Evolutionary conservation across 2,113 vertebrate genomes (phyloP).

Genomic region (Chascanopsetta lugubris): DNA sequence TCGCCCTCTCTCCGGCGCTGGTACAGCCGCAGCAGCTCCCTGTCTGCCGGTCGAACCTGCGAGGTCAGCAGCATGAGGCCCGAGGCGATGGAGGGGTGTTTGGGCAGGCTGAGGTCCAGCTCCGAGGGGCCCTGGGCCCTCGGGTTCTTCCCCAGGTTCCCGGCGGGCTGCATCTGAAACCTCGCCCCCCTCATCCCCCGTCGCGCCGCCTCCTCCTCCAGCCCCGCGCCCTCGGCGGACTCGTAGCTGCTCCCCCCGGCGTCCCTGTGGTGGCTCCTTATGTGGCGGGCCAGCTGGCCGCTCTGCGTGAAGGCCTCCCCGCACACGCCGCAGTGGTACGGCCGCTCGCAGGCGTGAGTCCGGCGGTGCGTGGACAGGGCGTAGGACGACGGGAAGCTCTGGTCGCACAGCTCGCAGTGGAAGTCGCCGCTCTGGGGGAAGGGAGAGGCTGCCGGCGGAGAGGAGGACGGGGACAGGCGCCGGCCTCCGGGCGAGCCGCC

Average conservation of each 20-base stretch:
- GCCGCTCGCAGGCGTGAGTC: conserved; percentile 79
- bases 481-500: conserved; percentile 44
- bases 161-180: conserved; percentile 85
- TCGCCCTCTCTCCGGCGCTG: conserved; percentile 88
- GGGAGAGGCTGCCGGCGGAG: conserved; percentile 74
- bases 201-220: conserved; percentile 82
- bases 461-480: conserved; percentile 67
- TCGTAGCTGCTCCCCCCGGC: conserved; percentile 81
- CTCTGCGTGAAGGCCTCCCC: conserved; percentile 81
- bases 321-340: conserved; percentile 83
- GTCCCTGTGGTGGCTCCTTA: conserved; percentile 76
- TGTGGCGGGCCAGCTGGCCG: conserved; percentile 82
- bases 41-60: conserved; percentile 79
- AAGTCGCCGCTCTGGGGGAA: conserved; percentile 71
- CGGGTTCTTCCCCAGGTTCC: conserved; percentile 78
- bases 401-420: conserved; percentile 79
- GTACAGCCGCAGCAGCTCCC: conserved; percentile 88
- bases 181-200: conserved; percentile 61
- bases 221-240: conserved; percentile 65
- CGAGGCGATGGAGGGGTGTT: conserved; percentile 70
- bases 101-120: conserved; percentile 65
- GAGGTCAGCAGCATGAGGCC: conserved; percentile 72
- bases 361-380: conserved; percentile 80
- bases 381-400: conserved; percentile 77
- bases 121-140: conserved; percentile 46